These are phyloP conservation scores for Oreortyx pictus DNA, from an alignment of 2,797 vertebrate species.

Conservation along the genomic window DNA sequence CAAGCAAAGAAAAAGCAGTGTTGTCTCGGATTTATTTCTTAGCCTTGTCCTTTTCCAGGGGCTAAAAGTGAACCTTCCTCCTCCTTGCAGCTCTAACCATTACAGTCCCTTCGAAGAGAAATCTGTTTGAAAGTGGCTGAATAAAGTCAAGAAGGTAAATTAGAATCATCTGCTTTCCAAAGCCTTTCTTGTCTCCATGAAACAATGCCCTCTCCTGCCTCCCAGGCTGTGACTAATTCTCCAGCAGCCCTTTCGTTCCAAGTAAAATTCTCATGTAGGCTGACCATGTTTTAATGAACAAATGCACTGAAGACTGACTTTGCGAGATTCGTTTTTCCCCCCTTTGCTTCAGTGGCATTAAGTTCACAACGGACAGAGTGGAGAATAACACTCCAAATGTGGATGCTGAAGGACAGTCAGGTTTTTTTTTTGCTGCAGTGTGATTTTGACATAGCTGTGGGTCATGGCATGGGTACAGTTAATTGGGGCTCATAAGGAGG, in stretches of 20 bases:
- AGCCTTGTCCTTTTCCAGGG: neutral
- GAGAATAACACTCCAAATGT: neutral
- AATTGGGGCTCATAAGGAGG: neutral
- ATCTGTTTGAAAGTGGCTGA: constrained; percentile 66
- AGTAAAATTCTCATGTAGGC: constrained; percentile 65
- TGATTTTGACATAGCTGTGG: neutral
- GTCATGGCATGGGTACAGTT: neutral
- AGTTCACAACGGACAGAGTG: neutral
- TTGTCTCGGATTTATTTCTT: neutral
- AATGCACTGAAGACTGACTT: constrained; percentile 32
- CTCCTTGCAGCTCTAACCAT: neutral
- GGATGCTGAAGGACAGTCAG: neutral
- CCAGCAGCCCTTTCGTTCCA: constrained; percentile 50
- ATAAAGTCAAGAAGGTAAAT: constrained; percentile 72
- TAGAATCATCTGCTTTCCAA: constrained; percentile 71
- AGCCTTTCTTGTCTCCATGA: constrained; percentile 62
- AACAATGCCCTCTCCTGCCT: constrained; percentile 73
- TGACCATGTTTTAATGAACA: constrained; percentile 59
- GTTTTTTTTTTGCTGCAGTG: neutral
- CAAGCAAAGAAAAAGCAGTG: neutral
- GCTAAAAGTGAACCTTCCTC: constrained; percentile 42
- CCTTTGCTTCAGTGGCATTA: neutral
- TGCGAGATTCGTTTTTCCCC: neutral
- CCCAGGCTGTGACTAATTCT: constrained; percentile 73
- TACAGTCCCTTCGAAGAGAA: constrained; percentile 18